A percentile compares a stretch with the other conserved stretches of the same genome.
Conservation (phyloP, 2,888 invertebrate species). For the Leptinotarsa rubiginosa region DNA sequence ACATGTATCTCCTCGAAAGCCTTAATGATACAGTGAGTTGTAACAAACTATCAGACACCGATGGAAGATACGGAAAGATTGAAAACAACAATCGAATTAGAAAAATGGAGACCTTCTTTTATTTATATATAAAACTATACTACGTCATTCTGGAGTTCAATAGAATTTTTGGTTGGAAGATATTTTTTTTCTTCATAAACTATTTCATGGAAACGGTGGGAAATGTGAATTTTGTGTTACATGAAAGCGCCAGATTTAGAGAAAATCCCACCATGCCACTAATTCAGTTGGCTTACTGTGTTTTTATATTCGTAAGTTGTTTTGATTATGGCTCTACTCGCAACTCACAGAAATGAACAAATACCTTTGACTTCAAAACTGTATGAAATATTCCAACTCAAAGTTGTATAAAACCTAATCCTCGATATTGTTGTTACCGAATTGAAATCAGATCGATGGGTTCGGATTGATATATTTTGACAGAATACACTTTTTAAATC, state of each 20-base stretch:
- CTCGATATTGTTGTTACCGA: too few relatives aligned
- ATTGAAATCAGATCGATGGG: too few relatives aligned
- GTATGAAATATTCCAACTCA: too few relatives aligned
- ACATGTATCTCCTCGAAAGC: not conserved
- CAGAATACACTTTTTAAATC: too few relatives aligned
- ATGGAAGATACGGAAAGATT: not conserved
- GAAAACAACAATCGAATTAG: not conserved
- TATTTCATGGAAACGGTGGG: constrained; percentile 13
- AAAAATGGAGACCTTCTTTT: not conserved
- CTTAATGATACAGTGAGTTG: not conserved
- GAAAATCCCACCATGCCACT: not conserved
- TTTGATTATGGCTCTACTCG: too few relatives aligned
- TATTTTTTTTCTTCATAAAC: constrained; percentile 2
- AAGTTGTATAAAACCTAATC: too few relatives aligned
- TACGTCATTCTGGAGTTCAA: not conserved
- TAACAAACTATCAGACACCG: not conserved
- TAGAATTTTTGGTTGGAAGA: constrained; percentile 12
- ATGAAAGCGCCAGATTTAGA: not conserved
- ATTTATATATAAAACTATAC: constrained; percentile 9
- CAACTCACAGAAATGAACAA: too few relatives aligned
- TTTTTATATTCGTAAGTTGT: constrained; percentile 11
- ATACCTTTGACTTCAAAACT: too few relatives aligned
- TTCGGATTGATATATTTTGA: too few relatives aligned
- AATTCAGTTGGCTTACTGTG: not conserved
- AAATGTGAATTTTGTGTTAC: not conserved